These are phyloP conservation scores for Salarias fasciatus DNA, from an alignment of 2,797 vertebrate species.

Conservation along the genomic window DNA sequence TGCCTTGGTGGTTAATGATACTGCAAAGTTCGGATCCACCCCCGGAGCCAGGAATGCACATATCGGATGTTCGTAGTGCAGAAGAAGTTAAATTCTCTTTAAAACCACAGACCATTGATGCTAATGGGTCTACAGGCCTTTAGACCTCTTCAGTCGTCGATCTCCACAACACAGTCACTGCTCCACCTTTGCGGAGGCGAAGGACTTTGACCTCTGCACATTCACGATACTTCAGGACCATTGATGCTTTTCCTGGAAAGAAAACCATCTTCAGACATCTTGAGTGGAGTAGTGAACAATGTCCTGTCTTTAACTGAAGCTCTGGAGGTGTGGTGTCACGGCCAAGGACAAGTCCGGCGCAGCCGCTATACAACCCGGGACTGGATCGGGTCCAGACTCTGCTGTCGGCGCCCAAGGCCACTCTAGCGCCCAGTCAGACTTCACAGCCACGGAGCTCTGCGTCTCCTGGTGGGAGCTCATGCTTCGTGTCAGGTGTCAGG, in stretches of 20 bases:
- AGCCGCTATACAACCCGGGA: slow-evolving; percentile 47
- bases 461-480: slow-evolving; percentile 68
- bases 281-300: slow-evolving; percentile 36
- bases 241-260: slow-evolving; percentile 27
- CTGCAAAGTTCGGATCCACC: slow-evolving; percentile 67
- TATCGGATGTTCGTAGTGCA: slow-evolving; percentile 55
- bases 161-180: slow-evolving; percentile 40
- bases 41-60: slow-evolving; percentile 62
- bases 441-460: slow-evolving; percentile 60
- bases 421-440: slow-evolving; percentile 47
- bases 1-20: slow-evolving; percentile 71
- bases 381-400: slow-evolving; percentile 45
- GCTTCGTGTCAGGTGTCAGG: slow-evolving; percentile 81
- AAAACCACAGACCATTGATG: slow-evolving; percentile 54
- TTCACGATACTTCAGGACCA: slow-evolving; percentile 56
- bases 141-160: slow-evolving; percentile 42
- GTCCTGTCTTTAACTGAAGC: slow-evolving; percentile 34
- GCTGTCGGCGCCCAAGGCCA: slow-evolving; percentile 45
- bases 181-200: slow-evolving; percentile 37
- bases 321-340: slow-evolving; percentile 22
- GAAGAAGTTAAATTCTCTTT: slow-evolving; percentile 64
- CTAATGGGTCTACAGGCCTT: slow-evolving; percentile 46
- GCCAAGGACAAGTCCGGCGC: slow-evolving; percentile 34
- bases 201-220: slow-evolving; percentile 58
- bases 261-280: slow-evolving; percentile 34